Evolutionary conservation across 2,888 invertebrate species (phyloP), one percentile per base, ranked within the genome.

Genomic region (Hecatera dysodea): DNA sequence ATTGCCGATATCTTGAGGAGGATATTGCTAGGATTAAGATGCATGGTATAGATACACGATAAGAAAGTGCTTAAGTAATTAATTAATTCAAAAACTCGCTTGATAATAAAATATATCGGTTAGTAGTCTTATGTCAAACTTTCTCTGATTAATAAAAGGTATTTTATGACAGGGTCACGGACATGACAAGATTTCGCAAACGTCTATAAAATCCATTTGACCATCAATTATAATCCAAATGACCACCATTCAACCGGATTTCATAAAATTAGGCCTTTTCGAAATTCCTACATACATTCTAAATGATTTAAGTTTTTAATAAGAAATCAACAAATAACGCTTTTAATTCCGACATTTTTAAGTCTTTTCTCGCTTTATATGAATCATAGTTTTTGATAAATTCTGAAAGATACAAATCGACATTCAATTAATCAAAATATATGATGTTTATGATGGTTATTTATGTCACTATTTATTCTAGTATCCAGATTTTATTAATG

Each of bases 1-100:
- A 75, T 67, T n/a, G n/a, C n/a, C n/a, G n/a, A n/a, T n/a, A n/a
- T 67, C 42, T 67, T 67, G 27, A 46, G 24, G 46, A 42, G 22
- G 42, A 27, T 33, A 48, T 56, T 24, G 67, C 11, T 74, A 74
- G 24, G 19, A 24, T 72, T 42, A 50, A 12, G 22, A 39, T 36
- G 36, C 19, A 19, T 46, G n/a, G n/a, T 11, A 24, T 9, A 24
- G 48, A 22, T 29, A 24, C 7, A 19, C 19, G 57, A 65, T 72
- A 74, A 56, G n/a, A n/a, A 22, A 15, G 8, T 33, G 12, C 22
- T 48, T 17, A 46, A 29, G 12, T 12, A 5, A 29, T 39, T 36
- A 22, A 67, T 29, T 44, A 24, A 12, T 55, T 19, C 5, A 56
- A 39, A 56, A 42, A 59, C 46, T 42, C 11, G 39, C 27, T 67